Evolutionary conservation across 2,888 invertebrate species (phyloP).

Genomic region (Esperia sulphurella): DNA sequence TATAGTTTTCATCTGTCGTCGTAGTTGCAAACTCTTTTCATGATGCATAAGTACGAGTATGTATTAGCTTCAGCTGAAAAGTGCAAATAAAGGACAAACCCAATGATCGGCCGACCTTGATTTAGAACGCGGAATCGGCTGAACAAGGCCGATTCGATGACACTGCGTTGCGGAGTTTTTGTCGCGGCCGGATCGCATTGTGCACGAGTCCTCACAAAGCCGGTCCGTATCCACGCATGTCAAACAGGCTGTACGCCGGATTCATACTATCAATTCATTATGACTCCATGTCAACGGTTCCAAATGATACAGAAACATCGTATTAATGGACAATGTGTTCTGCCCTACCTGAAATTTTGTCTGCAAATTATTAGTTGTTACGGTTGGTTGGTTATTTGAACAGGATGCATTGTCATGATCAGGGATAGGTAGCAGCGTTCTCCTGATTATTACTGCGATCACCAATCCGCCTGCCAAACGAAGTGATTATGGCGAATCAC

Average conservation of each 20-base stretch:
- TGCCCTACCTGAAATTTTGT: background rate
- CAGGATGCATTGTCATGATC: too few species aligned
- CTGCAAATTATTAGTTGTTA: too few species aligned
- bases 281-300: conserved; percentile 25
- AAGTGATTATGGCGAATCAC: too few species aligned
- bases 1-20: too few species aligned
- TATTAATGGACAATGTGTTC: background rate
- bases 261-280: conserved; percentile 31
- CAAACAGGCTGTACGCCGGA: conserved; percentile 25
- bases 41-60: background rate
- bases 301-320: conserved; percentile 2
- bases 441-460: too few species aligned
- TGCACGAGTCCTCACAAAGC: conserved; percentile 18
- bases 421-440: too few species aligned
- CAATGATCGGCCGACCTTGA: conserved; percentile 34
- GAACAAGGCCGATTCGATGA: conserved; percentile 51
- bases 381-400: too few species aligned
- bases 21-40: background rate
- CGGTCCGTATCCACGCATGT: conserved; percentile 14
- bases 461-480: too few species aligned
- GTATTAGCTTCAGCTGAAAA: background rate
- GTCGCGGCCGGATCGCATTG: conserved; percentile 25
- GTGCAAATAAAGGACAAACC: background rate
- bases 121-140: conserved; percentile 50
- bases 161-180: conserved; percentile 42